A percentile compares a stretch with the other conserved stretches of the same genome.
Conservation (phyloP, 2,888 invertebrate species). For the Fragum sueziense region DNA sequence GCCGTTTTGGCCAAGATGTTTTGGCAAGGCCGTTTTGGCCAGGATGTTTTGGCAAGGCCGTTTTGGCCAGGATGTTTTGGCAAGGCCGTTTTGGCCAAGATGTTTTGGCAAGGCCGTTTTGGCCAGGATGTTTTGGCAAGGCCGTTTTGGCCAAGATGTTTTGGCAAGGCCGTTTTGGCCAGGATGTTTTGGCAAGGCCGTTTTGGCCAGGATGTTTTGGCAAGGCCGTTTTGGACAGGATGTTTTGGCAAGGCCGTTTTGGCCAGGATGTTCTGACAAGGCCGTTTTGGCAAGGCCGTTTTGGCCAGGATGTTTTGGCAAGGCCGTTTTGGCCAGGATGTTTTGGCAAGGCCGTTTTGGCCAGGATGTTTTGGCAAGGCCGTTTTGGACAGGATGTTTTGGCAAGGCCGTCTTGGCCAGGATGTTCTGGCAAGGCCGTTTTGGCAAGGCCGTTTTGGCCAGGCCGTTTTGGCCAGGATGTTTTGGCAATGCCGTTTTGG, state of each 20-base stretch:
- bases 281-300: not conserved
- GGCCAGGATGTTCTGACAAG: not conserved
- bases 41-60: too few relatives aligned
- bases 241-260: not conserved
- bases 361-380: not conserved
- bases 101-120: too few relatives aligned
- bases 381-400: not conserved
- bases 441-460: not conserved
- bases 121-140: too few relatives aligned
- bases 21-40: too few relatives aligned
- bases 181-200: conserved; percentile 44
- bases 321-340: not conserved
- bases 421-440: not conserved
- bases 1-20: too few relatives aligned
- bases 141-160: too few relatives aligned
- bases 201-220: conserved; percentile 56
- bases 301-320: not conserved
- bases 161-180: too few relatives aligned
- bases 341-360: conserved; percentile 3
- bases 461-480: not conserved
- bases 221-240: not conserved
- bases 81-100: conserved; percentile 57
- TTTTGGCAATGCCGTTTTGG: not conserved
- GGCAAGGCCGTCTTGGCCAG: not conserved
- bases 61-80: too few relatives aligned